These are phyloP conservation scores for Ursus arctos DNA, from an alignment of 2,113 vertebrate genomes.

Conservation along the genomic window DNA sequence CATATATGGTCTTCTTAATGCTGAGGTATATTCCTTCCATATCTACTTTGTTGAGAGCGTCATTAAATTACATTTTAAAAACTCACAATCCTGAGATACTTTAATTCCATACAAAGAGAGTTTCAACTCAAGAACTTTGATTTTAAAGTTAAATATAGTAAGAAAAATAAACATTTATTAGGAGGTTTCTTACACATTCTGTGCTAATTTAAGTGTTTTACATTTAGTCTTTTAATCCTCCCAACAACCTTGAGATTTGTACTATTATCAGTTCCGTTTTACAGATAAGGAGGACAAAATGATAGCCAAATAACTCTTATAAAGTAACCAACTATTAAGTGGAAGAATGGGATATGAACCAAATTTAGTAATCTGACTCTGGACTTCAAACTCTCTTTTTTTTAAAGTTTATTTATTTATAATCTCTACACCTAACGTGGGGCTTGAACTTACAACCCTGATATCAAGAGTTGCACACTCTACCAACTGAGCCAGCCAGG, in stretches of 20 bases:
- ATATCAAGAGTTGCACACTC: too few species aligned
- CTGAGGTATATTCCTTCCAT: background rate
- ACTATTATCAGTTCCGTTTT: background rate
- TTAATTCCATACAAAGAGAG: background rate
- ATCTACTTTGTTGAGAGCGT: background rate
- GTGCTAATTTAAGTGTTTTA: background rate
- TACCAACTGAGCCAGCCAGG: too few species aligned
- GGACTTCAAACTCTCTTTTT: background rate
- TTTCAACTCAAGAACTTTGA: slow-evolving; percentile 42
- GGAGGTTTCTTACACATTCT: background rate
- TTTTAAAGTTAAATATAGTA: slow-evolving; percentile 25
- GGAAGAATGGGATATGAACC: background rate
- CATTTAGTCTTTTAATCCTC: background rate
- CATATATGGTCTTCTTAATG: background rate
- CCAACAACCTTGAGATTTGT: background rate
- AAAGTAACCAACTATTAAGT: background rate
- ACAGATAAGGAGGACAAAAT: slow-evolving; percentile 28
- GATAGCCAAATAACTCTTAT: background rate
- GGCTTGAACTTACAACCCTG: too few species aligned
- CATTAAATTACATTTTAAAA: slow-evolving; percentile 55
- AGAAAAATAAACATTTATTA: background rate
- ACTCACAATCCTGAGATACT: background rate
- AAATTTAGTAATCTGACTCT: background rate
- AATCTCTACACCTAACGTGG: background rate
- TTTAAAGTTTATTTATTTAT: background rate